Evolutionary conservation across 1,140 invertebrate genomes (phyloP).

Genomic region (Sarcophaga bullata): DNA sequence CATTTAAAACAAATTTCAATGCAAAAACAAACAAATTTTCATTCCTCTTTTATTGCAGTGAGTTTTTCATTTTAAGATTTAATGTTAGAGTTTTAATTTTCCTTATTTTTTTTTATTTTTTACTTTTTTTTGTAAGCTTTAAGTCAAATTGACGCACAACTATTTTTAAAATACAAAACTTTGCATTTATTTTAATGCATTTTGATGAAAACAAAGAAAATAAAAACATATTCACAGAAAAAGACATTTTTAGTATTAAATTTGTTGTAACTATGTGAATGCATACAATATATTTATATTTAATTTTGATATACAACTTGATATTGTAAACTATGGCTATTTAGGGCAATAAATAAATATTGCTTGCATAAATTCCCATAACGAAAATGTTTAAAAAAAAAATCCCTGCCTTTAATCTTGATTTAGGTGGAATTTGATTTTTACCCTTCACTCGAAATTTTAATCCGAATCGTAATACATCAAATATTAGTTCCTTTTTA

Average conservation of each 20-base stretch:
- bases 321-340: not conserved
- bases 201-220: too few species aligned
- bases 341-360: not conserved
- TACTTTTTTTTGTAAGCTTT: not conserved
- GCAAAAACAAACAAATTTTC: too few species aligned
- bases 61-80: too few species aligned
- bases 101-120: not conserved
- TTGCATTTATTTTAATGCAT: slow-evolving; percentile 16
- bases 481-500: too few species aligned
- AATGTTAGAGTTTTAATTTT: too few species aligned
- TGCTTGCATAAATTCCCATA: slow-evolving; percentile 29
- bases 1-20: too few species aligned
- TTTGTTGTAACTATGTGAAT: not conserved
- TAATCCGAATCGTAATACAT: too few species aligned
- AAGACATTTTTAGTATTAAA: slow-evolving; percentile 35
- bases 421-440: too few species aligned
- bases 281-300: not conserved
- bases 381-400: not conserved
- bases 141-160: slow-evolving; percentile 18
- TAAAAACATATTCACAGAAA: not conserved
- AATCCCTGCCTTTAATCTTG: too few species aligned
- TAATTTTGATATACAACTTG: slow-evolving; percentile 7
- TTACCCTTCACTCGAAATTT: too few species aligned
- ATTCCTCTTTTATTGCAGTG: too few species aligned
- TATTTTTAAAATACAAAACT: not conserved